phyloP scores from a whole-genome alignment of 1,140 invertebrate species.

The Rhyzopertha dominica region DNA sequence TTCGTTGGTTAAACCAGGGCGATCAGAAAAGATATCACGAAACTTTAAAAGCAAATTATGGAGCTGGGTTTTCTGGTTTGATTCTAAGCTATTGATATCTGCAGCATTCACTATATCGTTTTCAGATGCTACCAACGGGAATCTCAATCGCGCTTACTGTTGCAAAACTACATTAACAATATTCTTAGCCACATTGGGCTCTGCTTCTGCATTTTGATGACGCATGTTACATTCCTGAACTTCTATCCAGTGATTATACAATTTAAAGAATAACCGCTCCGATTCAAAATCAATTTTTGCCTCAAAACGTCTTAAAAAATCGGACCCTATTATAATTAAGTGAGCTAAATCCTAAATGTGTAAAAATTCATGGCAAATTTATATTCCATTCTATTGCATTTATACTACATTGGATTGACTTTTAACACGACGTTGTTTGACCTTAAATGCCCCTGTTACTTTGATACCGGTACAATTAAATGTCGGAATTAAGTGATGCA shows the following conservation, averaged over 20 bases:
- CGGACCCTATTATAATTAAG: slow-evolving; percentile 1
- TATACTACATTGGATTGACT: background rate
- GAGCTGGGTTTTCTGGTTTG: background rate
- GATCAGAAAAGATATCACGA: slow-evolving; percentile 5
- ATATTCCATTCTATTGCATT: background rate
- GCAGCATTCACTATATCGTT: too few species aligned
- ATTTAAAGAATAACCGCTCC: background rate
- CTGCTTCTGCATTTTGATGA: too few species aligned
- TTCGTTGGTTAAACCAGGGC: slow-evolving; percentile 1
- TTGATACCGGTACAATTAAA: slow-evolving; percentile 4
- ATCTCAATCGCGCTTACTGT: too few species aligned
- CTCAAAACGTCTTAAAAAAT: slow-evolving; percentile 2
- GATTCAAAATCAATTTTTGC: slow-evolving; percentile 5
- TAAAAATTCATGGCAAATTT: slow-evolving; percentile 5
- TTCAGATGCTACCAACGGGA: too few species aligned
- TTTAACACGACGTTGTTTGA: slow-evolving; percentile 1
- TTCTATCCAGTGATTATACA: background rate
- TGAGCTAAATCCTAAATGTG: background rate
- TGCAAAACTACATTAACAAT: too few species aligned
- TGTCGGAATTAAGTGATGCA: background rate
- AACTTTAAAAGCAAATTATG: background rate
- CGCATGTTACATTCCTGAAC: slow-evolving; percentile 1
- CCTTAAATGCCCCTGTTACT: background rate
- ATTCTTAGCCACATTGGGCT: too few species aligned
- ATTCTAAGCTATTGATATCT: too few species aligned